Evolutionary conservation across 1,140 invertebrate species (phyloP).

Genomic region (Rhizoglyphus robini): DNA sequence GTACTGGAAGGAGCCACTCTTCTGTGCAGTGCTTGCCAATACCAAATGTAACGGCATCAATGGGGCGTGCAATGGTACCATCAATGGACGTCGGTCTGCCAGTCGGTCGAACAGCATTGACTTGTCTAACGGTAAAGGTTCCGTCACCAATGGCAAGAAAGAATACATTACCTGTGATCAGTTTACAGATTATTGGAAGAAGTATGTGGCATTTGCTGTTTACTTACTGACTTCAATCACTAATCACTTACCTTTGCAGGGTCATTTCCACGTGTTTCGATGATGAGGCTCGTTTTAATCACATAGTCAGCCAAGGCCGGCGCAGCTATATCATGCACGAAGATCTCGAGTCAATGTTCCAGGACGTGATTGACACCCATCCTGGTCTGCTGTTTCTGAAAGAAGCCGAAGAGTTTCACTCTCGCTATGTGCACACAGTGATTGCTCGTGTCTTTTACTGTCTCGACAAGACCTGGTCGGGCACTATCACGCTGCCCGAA

Average conservation of each 20-base stretch:
- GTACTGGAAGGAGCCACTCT: constrained; percentile 88
- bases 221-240: background rate
- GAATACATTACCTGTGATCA: constrained; percentile 56
- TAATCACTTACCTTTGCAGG: constrained; percentile 38
- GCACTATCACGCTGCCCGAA: constrained; percentile 73
- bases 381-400: constrained; percentile 91
- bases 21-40: constrained; percentile 47
- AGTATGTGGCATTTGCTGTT: constrained; percentile 55
- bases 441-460: constrained; percentile 96
- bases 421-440: constrained; percentile 90
- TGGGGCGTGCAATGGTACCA: background rate
- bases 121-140: background rate
- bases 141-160: constrained; percentile 41
- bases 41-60: constrained; percentile 14
- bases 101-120: constrained; percentile 4
- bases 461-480: constrained; percentile 95
- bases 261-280: constrained; percentile 67
- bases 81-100: background rate
- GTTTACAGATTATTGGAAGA: constrained; percentile 79
- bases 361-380: constrained; percentile 99
- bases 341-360: constrained; percentile 76
- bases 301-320: constrained; percentile 45
- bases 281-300: constrained; percentile 72
- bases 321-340: constrained; percentile 41
- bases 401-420: constrained; percentile 96